phyloP scores from a whole-genome alignment of 2,888 invertebrate genomes.

The Drosophila ochracea region DNA sequence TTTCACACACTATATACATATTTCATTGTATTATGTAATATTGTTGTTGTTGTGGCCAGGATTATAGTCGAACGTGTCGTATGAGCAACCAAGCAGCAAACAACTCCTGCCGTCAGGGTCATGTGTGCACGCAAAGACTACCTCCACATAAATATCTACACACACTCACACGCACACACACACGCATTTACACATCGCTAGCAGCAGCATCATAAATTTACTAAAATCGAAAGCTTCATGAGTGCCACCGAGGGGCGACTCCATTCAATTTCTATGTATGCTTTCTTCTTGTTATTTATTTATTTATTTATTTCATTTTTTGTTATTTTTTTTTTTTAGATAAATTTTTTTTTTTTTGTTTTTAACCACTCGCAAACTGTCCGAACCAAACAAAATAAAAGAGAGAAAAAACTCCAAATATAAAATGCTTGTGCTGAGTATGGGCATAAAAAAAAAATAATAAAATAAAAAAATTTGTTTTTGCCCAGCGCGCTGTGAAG shows the following conservation, averaged over 20 bases:
- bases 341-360: conserved; percentile 12
- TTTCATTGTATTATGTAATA: conserved; percentile 53
- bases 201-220: conserved; percentile 63
- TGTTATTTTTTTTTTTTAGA: not conserved
- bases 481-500: conserved; percentile 49
- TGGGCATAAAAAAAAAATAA: conserved; percentile 17
- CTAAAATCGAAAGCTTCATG: conserved; percentile 55
- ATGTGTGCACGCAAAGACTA: conserved; percentile 35
- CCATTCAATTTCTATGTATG: conserved; percentile 64
- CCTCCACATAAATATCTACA: conserved; percentile 21
- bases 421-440: conserved; percentile 1
- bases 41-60: conserved; percentile 29
- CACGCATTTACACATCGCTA: conserved; percentile 17
- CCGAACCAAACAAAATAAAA: conserved; percentile 47
- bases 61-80: conserved; percentile 56
- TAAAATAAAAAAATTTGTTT: conserved; percentile 15
- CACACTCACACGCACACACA: not conserved
- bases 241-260: conserved; percentile 29
- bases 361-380: conserved; percentile 60
- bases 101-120: conserved; percentile 56
- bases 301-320: conserved; percentile 1
- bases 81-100: conserved; percentile 67
- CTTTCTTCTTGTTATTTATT: conserved; percentile 11
- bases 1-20: conserved; percentile 14
- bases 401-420: conserved; percentile 42